These are phyloP conservation scores for Anthopleura xanthogrammica DNA, from an alignment of 92 coral and sea anemone species.

Conservation along the genomic window DNA sequence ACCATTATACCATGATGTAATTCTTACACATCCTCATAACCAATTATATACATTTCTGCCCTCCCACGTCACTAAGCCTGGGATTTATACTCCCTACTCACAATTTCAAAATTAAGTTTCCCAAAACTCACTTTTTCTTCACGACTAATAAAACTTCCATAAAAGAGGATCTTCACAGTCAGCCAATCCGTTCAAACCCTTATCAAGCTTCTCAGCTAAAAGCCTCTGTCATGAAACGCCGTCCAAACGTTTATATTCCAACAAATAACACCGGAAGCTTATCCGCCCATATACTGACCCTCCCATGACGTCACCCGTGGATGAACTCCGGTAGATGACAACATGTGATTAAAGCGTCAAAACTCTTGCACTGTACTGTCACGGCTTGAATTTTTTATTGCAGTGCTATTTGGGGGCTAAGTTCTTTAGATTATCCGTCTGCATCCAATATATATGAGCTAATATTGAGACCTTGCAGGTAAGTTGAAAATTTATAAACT, in stretches of 20 bases:
- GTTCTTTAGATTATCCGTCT: background rate
- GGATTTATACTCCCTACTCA: too few species aligned
- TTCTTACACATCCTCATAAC: too few species aligned
- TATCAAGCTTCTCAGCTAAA: background rate
- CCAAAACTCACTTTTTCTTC: too few species aligned
- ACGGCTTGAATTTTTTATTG: background rate
- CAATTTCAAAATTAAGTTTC: too few species aligned
- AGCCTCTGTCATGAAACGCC: background rate
- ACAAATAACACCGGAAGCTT: background rate
- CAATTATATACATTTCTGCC: too few species aligned
- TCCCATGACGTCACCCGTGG: background rate
- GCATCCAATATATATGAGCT: background rate
- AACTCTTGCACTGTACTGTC: background rate
- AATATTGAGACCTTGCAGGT: background rate
- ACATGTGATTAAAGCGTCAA: background rate
- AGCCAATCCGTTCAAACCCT: background rate
- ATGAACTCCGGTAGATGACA: background rate
- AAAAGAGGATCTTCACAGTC: too few species aligned
- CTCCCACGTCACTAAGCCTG: too few species aligned
- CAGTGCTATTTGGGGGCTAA: background rate
- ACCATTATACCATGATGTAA: background rate
- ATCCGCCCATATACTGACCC: background rate
- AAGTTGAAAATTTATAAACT: background rate
- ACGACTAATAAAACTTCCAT: too few species aligned
- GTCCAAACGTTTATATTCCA: background rate